Evolutionary conservation across 2,888 invertebrate genomes (phyloP).

Genomic region (Rambutsinella grinnellia): DNA sequence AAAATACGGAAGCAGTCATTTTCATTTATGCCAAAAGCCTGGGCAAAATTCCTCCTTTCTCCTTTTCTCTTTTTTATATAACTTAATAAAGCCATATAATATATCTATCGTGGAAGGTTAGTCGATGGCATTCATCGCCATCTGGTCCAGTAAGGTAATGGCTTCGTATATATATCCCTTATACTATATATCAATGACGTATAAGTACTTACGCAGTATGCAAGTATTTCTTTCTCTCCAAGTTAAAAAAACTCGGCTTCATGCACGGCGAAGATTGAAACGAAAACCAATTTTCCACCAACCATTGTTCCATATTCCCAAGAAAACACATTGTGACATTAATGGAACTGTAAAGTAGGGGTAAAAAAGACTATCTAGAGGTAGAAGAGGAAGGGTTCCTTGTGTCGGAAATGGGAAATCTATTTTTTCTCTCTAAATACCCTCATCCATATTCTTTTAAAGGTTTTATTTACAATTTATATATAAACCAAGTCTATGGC

Average conservation of each 20-base stretch:
- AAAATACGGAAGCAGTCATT: neutral
- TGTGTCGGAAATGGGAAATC: conserved; percentile 9
- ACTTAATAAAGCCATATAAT: no score
- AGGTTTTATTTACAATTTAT: neutral
- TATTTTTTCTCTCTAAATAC: neutral
- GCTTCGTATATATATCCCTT: neutral
- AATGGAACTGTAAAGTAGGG: conserved; percentile 16
- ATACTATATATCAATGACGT: neutral
- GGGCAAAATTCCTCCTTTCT: no score
- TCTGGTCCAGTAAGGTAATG: neutral
- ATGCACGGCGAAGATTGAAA: conserved; percentile 41
- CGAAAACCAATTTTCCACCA: conserved; percentile 52
- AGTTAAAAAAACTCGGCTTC: conserved; percentile 28
- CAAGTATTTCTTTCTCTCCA: neutral
- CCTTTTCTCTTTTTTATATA: no score
- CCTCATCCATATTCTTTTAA: neutral
- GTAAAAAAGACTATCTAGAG: conserved; percentile 16
- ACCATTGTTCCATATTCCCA: conserved; percentile 45
- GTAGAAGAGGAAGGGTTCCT: neutral
- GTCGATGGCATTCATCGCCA: neutral
- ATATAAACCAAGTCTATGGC: neutral
- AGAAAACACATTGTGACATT: conserved; percentile 47
- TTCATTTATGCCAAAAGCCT: no score
- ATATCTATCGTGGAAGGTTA: neutral
- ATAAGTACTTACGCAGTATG: neutral